These are phyloP conservation scores for Spheniscus mendiculus DNA, from an alignment of 2,113 vertebrate genomes.

Conservation along the genomic window DNA sequence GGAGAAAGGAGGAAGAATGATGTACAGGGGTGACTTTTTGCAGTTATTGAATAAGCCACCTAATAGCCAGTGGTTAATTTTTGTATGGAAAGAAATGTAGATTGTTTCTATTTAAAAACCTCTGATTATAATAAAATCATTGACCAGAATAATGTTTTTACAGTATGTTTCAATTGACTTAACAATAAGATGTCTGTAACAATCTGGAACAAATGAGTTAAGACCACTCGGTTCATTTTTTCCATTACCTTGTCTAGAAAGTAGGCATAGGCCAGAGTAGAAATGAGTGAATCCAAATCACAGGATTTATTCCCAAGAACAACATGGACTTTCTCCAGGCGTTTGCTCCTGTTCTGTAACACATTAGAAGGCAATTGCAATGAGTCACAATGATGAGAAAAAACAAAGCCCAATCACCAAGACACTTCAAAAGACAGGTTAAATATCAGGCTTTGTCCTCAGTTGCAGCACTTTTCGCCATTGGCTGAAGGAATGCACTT, in stretches of 20 bases:
- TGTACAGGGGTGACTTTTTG: neutral
- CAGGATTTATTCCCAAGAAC: conserved; percentile 86
- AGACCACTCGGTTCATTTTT: neutral
- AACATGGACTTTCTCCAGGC: conserved; percentile 80
- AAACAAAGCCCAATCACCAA: neutral
- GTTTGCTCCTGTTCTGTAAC: conserved; percentile 80
- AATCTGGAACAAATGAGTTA: neutral
- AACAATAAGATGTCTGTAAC: neutral
- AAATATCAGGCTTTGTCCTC: neutral
- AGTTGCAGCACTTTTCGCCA: neutral
- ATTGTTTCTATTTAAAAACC: neutral
- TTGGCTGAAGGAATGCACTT: neutral
- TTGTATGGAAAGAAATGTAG: neutral
- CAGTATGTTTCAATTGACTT: neutral
- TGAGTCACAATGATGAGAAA: neutral
- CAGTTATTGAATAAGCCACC: neutral
- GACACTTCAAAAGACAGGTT: neutral
- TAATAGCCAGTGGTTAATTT: neutral
- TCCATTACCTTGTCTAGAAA: conserved; percentile 87
- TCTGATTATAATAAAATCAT: neutral
- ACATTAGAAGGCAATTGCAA: conserved; percentile 24
- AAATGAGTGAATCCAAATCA: conserved; percentile 89
- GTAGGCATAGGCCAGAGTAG: conserved; percentile 86
- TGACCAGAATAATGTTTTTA: neutral
- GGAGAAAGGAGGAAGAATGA: neutral